These are phyloP conservation scores for Euplexia lucipara DNA, from an alignment of 2,888 invertebrate genomes.

Conservation along the genomic window DNA sequence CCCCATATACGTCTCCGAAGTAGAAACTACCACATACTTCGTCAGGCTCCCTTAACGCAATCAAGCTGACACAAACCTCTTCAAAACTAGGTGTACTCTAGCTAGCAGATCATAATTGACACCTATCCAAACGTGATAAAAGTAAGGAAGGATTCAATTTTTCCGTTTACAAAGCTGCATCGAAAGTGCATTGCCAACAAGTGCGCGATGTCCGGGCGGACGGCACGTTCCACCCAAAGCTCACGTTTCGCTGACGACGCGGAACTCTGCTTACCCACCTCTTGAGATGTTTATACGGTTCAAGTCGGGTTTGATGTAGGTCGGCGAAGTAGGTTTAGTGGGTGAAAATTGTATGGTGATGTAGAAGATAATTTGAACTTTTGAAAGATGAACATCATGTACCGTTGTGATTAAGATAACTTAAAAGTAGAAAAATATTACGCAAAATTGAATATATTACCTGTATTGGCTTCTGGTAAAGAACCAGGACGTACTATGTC, in stretches of 20 bases:
- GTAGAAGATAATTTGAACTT: background rate
- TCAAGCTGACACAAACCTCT: background rate
- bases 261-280: constrained; percentile 55
- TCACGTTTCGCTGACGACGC: constrained; percentile 66
- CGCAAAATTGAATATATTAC: too few relatives aligned
- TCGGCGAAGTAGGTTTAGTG: constrained; percentile 33
- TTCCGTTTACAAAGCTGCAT: constrained; percentile 61
- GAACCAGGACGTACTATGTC: too few relatives aligned
- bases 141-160: constrained; percentile 50
- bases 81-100: constrained; percentile 5
- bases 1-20: too few relatives aligned
- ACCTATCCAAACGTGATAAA: constrained; percentile 39
- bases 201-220: constrained; percentile 54
- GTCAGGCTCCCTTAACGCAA: too few relatives aligned
- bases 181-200: constrained; percentile 63
- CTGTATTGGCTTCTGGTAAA: too few relatives aligned
- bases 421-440: too few relatives aligned
- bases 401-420: background rate
- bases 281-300: constrained; percentile 61
- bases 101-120: constrained; percentile 43
- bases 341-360: constrained; percentile 22
- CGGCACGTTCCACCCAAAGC: constrained; percentile 63
- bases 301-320: constrained; percentile 50
- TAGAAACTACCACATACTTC: too few relatives aligned
- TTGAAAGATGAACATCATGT: too few relatives aligned